Percentiles rank a stretch among this genome's conserved stretches.
Conservation (phyloP, 2,113 vertebrate species). For the Cheilinus undulatus region DNA sequence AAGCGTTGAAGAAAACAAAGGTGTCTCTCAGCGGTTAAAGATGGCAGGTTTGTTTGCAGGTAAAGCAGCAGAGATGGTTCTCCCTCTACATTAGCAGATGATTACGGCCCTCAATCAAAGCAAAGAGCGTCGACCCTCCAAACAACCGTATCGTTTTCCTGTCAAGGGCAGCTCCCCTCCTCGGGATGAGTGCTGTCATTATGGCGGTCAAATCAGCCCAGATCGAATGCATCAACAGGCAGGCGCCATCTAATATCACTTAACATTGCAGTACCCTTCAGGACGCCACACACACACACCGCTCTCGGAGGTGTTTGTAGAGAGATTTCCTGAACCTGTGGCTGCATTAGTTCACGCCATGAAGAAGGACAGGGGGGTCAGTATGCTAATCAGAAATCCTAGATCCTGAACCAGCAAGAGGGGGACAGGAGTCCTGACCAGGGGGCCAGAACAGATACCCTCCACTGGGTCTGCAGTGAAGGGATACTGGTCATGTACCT, state of each 20-base stretch:
- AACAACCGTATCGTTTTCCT: constrained; percentile 53
- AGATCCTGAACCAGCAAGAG: neutral
- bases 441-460: too few relatives aligned
- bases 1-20: neutral
- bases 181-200: constrained; percentile 33
- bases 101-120: constrained; percentile 31
- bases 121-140: constrained; percentile 35
- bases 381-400: constrained; percentile 19
- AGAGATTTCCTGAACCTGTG: constrained; percentile 13
- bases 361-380: neutral
- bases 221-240: constrained; percentile 55
- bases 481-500: too few relatives aligned
- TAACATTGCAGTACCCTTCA: constrained; percentile 67
- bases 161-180: constrained; percentile 25
- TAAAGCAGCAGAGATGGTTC: constrained; percentile 8
- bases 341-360: neutral
- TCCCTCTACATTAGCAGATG: neutral
- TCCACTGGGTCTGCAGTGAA: too few relatives aligned
- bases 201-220: constrained; percentile 42
- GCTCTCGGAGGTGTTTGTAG: constrained; percentile 10
- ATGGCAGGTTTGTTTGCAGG: neutral
- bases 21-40: neutral
- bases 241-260: constrained; percentile 61
- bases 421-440: too few relatives aligned
- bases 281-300: constrained; percentile 4